Base-by-base conservation (phyloP, 2,888 invertebrate genomes). In the Nomada ruficornis region DNA sequence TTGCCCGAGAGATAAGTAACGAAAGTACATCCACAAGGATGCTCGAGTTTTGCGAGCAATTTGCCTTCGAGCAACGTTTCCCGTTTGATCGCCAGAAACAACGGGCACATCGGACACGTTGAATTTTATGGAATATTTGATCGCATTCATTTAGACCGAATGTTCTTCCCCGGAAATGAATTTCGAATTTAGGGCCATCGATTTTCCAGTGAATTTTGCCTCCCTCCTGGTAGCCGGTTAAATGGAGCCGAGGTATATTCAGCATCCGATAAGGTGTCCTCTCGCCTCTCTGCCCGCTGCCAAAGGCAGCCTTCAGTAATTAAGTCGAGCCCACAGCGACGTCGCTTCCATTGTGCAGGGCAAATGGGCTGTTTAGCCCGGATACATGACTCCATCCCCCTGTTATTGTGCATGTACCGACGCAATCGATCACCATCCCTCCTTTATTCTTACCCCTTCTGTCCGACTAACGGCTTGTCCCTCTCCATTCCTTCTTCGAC, bases 311-410 rank as follows among this genome's bases (percentile, higher is more conserved):
- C 87, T 85, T 84, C 86, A 84, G 88, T 90, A 92, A 91, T 91
- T 91, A 90, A 92, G 91, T 92, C 88, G 85, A 89, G 86, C 86
- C 85, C 88, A 81, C 86, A 84, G 88, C 83, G 80, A 85, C 86
- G 86, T 85, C 80, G 86, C 85, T 82, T 82, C 88, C 86, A 91
- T 91, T 92, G 90, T 92, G 71, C 80, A 59, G 82, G 87, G 89
- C 89, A 90, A 92, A 91, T 91, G 87, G 92, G 85, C 90, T 92
- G 90, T 90, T 91, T 91, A 91, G 86, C 82, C 83, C 85, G 84
- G 88, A 88, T 89, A 91, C 89, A 91, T 83, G 91, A 88, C 82
- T 89, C 83, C 86, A 84, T 87, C 87, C 77, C 78, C 85, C 85
- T 85, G 86, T 89, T 89, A 89, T 88, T 84, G 86, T 86, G 87